Base-by-base conservation (phyloP, 2,888 invertebrate genomes). In the Shargacucullia verbasci region DNA sequence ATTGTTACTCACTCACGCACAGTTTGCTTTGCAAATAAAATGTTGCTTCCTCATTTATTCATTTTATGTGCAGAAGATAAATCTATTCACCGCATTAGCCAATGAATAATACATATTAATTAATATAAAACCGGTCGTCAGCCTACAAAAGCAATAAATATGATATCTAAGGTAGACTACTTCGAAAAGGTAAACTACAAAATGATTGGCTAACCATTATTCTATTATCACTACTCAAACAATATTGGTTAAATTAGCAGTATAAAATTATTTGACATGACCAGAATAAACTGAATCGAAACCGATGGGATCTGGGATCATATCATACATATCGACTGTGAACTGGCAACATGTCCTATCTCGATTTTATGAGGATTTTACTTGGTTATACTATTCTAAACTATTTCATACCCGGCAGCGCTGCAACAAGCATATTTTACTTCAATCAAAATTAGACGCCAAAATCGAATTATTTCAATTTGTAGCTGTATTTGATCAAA, bases 21-120 rank as follows among this genome's bases (percentile, higher is more conserved):
- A 35, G 49, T 43, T 58, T 59, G 56, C 55, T 67, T 54, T 58
- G 59, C 54, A 61, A 68, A 71, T 67, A 58, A 59, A 60, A 47
- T 44, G 44, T 14, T 43, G 31, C 52, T 59, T 60, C 49, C 44
- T 53, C 53, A 50, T 62, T 49, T 33, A 47, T 35, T 52, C 27
- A 15, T 12, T 53, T 14, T 48, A 52, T 53, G 44, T 48, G 34
- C 41, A 39, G 7, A 56, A 63, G 39, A 57, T 55, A 45, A 61
- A 44, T 48, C 12, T 29, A 37, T 25, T 14, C 25, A 53, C 33
- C 46, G 49, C 41, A 38, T 15, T 41, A 14, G 31, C n/a, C 25
- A 14, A 34, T 48, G 39, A 47, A 52, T 34, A 33, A 47, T 48
- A 20, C 20, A 20, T 20, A 12, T 52, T 43, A 27, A 15, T n/a